Evolutionary conservation across 2,113 vertebrate genomes (phyloP).

Genomic region (Gadus chalcogrammus): DNA sequence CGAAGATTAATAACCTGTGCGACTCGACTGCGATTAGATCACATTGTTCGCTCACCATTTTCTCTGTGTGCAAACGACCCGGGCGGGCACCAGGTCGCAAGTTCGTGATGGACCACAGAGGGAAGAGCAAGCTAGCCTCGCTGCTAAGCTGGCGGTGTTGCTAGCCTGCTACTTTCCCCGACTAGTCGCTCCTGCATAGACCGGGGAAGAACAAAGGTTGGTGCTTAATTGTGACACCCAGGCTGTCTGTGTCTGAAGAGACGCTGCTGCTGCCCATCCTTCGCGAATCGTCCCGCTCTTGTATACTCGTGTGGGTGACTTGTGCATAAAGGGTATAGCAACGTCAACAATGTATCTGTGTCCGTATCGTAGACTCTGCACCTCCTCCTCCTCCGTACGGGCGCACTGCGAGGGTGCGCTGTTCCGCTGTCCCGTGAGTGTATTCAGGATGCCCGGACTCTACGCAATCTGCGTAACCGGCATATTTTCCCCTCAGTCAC

Average conservation of each 20-base stretch:
- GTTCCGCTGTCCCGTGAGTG: not conserved
- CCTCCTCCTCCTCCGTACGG: not conserved
- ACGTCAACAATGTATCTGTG: not conserved
- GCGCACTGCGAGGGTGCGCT: not conserved
- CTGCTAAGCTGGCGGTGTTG: slow-evolving; percentile 30
- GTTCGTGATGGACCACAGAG: slow-evolving; percentile 20
- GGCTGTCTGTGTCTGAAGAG: slow-evolving; percentile 26
- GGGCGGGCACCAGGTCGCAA: slow-evolving; percentile 24
- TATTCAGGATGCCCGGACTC: not conserved
- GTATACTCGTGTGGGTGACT: not conserved
- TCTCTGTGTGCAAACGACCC: slow-evolving; percentile 32
- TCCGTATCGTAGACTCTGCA: not conserved
- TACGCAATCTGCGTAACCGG: not conserved
- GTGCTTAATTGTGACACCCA: slow-evolving; percentile 19
- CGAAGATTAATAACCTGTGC: too few species aligned
- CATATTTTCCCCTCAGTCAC: not conserved
- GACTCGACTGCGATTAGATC: too few species aligned
- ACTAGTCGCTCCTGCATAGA: slow-evolving; percentile 29
- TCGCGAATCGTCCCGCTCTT: not conserved
- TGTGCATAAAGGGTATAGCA: not conserved
- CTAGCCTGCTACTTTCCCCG: slow-evolving; percentile 20
- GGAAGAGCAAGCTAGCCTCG: slow-evolving; percentile 28
- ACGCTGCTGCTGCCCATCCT: slow-evolving; percentile 52
- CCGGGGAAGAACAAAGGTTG: slow-evolving; percentile 34
- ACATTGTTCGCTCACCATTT: slow-evolving; percentile 52